Percentiles rank a stretch among this genome's conserved stretches.
phyloP scores from a whole-genome alignment of 2,113 vertebrate species.

The Pleuronectes platessa region DNA sequence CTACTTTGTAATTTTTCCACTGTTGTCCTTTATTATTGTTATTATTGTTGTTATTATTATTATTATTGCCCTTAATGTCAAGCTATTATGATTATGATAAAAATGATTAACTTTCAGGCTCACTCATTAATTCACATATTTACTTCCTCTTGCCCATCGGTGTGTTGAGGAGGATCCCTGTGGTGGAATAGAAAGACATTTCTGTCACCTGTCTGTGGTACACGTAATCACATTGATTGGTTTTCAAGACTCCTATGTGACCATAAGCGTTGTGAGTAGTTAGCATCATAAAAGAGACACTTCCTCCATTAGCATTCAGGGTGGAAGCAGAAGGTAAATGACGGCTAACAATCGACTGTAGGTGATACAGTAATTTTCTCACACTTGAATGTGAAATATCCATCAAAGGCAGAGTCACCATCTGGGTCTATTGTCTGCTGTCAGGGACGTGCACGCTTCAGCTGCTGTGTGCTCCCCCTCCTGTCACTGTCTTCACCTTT shows the following conservation, averaged over 20 bases:
- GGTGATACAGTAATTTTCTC: slow-evolving; percentile 56
- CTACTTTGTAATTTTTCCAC: too few relatives aligned
- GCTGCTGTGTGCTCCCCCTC: slow-evolving; percentile 52
- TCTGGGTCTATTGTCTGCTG: slow-evolving; percentile 74
- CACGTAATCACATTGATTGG: slow-evolving; percentile 30
- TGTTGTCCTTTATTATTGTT: too few relatives aligned
- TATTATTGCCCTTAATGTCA: not conserved
- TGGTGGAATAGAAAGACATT: slow-evolving; percentile 12
- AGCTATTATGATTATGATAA: not conserved
- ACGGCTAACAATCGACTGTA: slow-evolving; percentile 45
- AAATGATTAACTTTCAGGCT: not conserved
- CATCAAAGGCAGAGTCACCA: slow-evolving; percentile 72
- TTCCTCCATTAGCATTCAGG: slow-evolving; percentile 14
- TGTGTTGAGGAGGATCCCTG: not conserved
- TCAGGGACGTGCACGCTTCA: slow-evolving; percentile 68
- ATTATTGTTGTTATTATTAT: not conserved
- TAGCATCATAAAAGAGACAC: slow-evolving; percentile 23
- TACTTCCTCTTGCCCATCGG: not conserved
- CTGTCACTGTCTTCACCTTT: slow-evolving; percentile 44
- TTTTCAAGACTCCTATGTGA: slow-evolving; percentile 24
- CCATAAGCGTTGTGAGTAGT: slow-evolving; percentile 17
- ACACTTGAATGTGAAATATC: slow-evolving; percentile 63
- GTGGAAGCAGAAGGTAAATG: slow-evolving; percentile 22
- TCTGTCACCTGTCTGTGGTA: slow-evolving; percentile 20
- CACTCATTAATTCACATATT: not conserved